Evolutionary conservation across 2,888 invertebrate genomes (phyloP).

Genomic region (Imbricaverruca yamaguchii): DNA sequence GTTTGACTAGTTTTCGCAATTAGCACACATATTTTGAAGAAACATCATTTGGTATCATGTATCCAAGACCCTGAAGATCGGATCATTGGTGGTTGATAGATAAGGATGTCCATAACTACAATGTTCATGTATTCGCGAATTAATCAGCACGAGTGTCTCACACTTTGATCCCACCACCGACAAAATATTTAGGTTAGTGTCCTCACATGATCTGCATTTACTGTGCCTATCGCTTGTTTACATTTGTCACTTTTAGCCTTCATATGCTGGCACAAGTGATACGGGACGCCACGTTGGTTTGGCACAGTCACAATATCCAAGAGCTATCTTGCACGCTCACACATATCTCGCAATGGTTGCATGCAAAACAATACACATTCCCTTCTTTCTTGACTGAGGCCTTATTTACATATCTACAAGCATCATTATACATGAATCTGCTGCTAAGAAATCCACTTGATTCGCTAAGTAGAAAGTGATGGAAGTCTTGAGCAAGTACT

Average conservation of each 20-base stretch:
- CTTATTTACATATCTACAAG: neutral
- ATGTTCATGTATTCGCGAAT: neutral
- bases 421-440: neutral
- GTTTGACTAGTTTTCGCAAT: too few species aligned
- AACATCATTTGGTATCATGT: too few species aligned
- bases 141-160: neutral
- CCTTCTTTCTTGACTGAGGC: neutral
- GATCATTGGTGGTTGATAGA: too few species aligned
- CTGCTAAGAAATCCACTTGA: neutral
- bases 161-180: neutral
- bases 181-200: neutral
- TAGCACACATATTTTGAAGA: too few species aligned
- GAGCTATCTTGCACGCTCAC: neutral
- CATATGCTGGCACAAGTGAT: neutral
- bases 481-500: slow-evolving; percentile 10
- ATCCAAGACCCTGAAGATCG: too few species aligned
- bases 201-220: too few species aligned
- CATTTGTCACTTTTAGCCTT: neutral
- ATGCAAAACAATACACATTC: neutral
- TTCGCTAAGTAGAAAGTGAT: neutral
- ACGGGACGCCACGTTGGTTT: neutral
- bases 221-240: neutral
- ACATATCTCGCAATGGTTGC: neutral
- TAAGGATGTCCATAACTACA: neutral
- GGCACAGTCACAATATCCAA: neutral